Percentiles rank a stretch among this genome's conserved stretches.
Evolutionary conservation across 1,140 invertebrate genomes (phyloP).

Genomic region (Penaeus indicus): DNA sequence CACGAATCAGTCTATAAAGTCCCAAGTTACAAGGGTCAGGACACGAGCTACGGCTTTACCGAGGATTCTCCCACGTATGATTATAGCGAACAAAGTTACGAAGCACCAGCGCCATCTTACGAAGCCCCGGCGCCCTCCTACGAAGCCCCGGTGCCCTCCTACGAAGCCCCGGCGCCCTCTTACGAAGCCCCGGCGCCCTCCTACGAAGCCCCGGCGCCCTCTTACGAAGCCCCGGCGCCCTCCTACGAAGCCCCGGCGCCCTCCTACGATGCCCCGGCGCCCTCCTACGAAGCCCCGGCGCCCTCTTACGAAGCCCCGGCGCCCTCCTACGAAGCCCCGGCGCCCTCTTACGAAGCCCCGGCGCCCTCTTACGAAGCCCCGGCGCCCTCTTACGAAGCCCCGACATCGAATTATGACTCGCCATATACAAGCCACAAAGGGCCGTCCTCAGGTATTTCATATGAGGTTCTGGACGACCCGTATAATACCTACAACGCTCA

Average conservation of each 20-base stretch:
- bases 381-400: slow-evolving; percentile 12
- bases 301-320: not conserved
- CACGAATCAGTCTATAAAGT: slow-evolving; percentile 5
- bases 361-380: not conserved
- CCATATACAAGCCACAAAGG: slow-evolving; percentile 6
- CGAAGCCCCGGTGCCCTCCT: not conserved
- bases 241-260: slow-evolving; percentile 57
- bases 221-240: slow-evolving; percentile 36
- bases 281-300: slow-evolving; percentile 26
- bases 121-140: not conserved
- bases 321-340: not conserved
- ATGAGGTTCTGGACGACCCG: slow-evolving; percentile 45
- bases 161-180: not conserved
- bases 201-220: slow-evolving; percentile 6
- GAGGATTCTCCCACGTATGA: slow-evolving; percentile 8
- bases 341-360: slow-evolving; percentile 20
- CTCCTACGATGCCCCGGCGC: slow-evolving; percentile 43
- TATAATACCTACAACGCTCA: slow-evolving; percentile 52
- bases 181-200: slow-evolving; percentile 8
- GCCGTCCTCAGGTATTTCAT: slow-evolving; percentile 16
- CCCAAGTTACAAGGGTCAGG: not conserved
- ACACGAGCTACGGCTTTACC: slow-evolving; percentile 23
- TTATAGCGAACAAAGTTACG: not conserved
- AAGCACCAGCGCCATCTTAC: not conserved
- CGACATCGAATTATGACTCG: not conserved